Percentiles rank a stretch among this genome's conserved stretches.
Evolutionary conservation across 2,888 invertebrate genomes (phyloP).

Genomic region (Hylaea fasciaria): DNA sequence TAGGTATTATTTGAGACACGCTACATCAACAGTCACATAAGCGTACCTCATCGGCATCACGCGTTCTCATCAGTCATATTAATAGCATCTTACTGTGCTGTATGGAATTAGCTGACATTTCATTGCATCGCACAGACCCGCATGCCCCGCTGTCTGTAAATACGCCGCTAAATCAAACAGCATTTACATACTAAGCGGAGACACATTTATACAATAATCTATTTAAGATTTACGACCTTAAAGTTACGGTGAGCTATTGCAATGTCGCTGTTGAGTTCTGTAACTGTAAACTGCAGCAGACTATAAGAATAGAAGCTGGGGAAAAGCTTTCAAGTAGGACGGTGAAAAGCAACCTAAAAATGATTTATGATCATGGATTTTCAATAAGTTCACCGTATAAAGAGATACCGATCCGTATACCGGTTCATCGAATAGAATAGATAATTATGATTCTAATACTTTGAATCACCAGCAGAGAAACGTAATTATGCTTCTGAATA

Average conservation of each 20-base stretch:
- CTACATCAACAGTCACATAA: slow-evolving; percentile 30
- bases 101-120: slow-evolving; percentile 57
- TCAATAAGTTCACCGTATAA: too few relatives aligned
- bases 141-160: slow-evolving; percentile 33
- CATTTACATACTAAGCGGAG: slow-evolving; percentile 43
- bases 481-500: too few relatives aligned
- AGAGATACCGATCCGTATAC: too few relatives aligned
- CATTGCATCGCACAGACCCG: slow-evolving; percentile 42
- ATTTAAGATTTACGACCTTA: slow-evolving; percentile 31
- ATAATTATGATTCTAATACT: too few relatives aligned
- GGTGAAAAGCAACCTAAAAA: too few relatives aligned
- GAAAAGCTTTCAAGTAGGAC: too few relatives aligned
- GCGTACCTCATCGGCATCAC: slow-evolving; percentile 32
- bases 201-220: slow-evolving; percentile 39
- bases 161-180: slow-evolving; percentile 42
- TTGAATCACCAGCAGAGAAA: too few relatives aligned
- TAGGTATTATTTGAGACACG: slow-evolving; percentile 18
- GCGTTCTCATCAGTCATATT: slow-evolving; percentile 53
- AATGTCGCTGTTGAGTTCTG: slow-evolving; percentile 19
- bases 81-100: slow-evolving; percentile 47
- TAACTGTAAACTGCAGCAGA: neutral
- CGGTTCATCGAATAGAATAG: too few relatives aligned
- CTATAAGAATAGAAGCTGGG: slow-evolving; percentile 10
- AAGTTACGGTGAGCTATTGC: slow-evolving; percentile 22
- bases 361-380: too few relatives aligned